Evolutionary conservation across 2,113 vertebrate species (phyloP), one percentile per base, ranked within the genome.

Genomic region (Microcebus tavaratra): DNA sequence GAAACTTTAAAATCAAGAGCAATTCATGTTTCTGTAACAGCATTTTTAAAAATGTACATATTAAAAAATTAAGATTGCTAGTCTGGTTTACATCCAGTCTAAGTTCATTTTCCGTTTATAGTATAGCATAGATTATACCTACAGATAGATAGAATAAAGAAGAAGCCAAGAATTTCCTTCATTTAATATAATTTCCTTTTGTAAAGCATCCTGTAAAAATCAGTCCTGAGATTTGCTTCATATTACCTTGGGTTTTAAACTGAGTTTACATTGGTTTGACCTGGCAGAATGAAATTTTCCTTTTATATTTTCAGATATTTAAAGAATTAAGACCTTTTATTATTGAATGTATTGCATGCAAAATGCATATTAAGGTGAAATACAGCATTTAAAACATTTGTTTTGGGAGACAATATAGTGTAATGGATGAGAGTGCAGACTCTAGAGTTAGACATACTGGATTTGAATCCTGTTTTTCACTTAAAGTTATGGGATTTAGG

Each of bases 201-300:
- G 5, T 72, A 88, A 95, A 89, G 27, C 45, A 96, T 72, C 11
- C 25, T 90, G 72, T 90, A 68, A 90, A 84, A 86, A 88, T 59
- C 57, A 39, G 23, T 91, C 25, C 25, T 83, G 68, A 83, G 61
- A 81, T 92, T 90, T 96, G 57, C 21, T 55, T 91, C 63, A 85
- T 79, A 83, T 36, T 82, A 29, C 13, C 6, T 70, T 96, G 42
- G 61, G 63, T 93, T 97, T 96, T 92, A 91, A 87, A 88, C n/a
- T 79, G n/a, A 89, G 17, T 50, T 75, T 25, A 79, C 34, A 57
- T 68, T 90, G 53, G n/a, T 81, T 95, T 95, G 50, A 67, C 72
- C 78, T 92, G 31, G 90, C 96, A 81, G 70, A 88, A 85, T 92
- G 48, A 34, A 75, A 18, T 75, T 95, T 91, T 89, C 57, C 72